A percentile compares a stretch with the other conserved stretches of the same genome.
Evolutionary conservation across 2,113 vertebrate genomes (phyloP).

Genomic region (Rhegmatorhina hoffmannsi): DNA sequence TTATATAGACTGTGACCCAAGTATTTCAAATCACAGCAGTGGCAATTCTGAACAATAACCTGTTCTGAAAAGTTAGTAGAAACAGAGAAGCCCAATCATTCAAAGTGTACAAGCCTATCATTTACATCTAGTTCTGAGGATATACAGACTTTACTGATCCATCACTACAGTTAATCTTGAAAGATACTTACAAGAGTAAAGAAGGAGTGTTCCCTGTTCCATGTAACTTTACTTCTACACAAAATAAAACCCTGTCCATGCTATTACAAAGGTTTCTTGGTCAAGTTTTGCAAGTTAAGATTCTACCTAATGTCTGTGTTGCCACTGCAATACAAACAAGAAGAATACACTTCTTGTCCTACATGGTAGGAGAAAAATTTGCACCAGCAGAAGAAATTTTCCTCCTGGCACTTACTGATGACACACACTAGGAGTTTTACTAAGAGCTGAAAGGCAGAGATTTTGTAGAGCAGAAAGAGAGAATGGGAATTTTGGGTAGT

Average conservation of each 20-base stretch:
- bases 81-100: not conserved
- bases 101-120: not conserved
- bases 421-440: not conserved
- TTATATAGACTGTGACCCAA: not conserved
- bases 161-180: not conserved
- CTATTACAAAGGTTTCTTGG: not conserved
- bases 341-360: not conserved
- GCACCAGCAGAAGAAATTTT: not conserved
- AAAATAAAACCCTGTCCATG: not conserved
- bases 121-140: not conserved
- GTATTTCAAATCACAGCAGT: not conserved
- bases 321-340: not conserved
- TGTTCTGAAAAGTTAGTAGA: not conserved
- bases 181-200: not conserved
- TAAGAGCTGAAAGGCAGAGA: not conserved
- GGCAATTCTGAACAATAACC: not conserved
- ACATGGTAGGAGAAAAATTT: not conserved
- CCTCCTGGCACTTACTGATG: not conserved
- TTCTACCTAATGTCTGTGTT: not conserved
- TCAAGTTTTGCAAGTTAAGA: not conserved
- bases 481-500: not conserved
- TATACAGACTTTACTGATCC: not conserved
- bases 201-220: not conserved
- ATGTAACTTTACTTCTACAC: not conserved
- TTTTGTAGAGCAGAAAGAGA: not conserved